Percentiles rank a stretch among this genome's conserved stretches.
Conservation (phyloP, 2,888 invertebrate species). For the Dynastes tityus region DNA sequence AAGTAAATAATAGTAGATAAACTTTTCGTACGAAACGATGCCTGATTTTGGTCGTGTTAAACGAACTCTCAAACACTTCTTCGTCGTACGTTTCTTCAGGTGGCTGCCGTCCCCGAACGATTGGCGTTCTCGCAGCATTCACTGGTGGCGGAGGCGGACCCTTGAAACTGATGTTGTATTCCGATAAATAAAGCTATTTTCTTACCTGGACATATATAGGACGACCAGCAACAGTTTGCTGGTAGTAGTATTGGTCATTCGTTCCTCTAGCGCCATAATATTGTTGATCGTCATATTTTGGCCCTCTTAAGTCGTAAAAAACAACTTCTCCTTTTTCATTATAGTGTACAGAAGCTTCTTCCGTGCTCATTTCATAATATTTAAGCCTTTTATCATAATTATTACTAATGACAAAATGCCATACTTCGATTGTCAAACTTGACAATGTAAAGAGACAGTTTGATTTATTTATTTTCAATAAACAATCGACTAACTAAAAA, state of each 20-base stretch:
- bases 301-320: background rate
- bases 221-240: constrained; percentile 28
- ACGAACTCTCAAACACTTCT: constrained; percentile 20
- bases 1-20: constrained; percentile 73
- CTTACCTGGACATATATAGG: constrained; percentile 35
- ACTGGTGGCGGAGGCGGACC: constrained; percentile 23
- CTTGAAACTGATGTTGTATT: background rate
- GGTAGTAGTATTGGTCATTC: constrained; percentile 6
- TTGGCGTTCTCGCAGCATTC: constrained; percentile 17
- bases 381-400: too few species aligned
- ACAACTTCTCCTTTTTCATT: constrained; percentile 10
- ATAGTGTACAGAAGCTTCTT: background rate
- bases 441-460: too few species aligned
- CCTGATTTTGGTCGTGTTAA: constrained; percentile 58
- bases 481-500: too few species aligned
- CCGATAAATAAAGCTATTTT: background rate
- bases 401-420: too few species aligned
- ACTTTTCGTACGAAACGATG: constrained; percentile 72
- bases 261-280: background rate
- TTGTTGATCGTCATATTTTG: background rate
- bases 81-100: constrained; percentile 18
- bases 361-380: background rate
- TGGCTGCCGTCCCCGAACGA: background rate
- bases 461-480: too few species aligned
- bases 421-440: too few species aligned